Evolutionary conservation across 2,113 vertebrate species (phyloP).

Genomic region (Sceloporus tristichus): DNA sequence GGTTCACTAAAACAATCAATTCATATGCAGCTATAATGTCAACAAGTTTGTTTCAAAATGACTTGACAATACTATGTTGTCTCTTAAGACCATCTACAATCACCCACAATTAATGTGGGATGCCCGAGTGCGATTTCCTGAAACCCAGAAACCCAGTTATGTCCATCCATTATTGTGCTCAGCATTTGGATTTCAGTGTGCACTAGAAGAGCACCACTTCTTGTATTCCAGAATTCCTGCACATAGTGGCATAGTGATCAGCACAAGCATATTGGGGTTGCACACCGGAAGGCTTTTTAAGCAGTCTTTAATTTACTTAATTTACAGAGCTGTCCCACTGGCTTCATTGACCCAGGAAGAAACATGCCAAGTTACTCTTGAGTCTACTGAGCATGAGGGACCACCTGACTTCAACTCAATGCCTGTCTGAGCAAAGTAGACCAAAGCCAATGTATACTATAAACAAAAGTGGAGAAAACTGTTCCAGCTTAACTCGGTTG

Average conservation of each 20-base stretch:
- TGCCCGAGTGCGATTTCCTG: background rate
- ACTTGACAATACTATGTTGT: background rate
- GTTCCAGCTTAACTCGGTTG: constrained; percentile 18
- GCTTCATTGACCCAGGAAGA: background rate
- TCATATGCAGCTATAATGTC: background rate
- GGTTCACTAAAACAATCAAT: background rate
- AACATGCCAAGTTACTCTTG: background rate
- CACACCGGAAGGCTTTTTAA: background rate
- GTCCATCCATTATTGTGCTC: background rate
- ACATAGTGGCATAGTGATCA: background rate
- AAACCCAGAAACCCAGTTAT: background rate
- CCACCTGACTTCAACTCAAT: background rate
- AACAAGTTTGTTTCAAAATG: background rate
- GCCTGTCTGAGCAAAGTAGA: background rate
- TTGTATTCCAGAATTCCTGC: background rate
- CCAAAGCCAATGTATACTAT: background rate
- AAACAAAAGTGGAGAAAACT: constrained; percentile 1
- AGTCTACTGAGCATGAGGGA: background rate
- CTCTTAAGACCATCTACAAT: background rate
- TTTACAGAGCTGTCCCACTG: background rate
- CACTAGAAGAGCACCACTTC: background rate
- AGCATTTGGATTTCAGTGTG: background rate
- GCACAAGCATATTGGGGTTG: background rate
- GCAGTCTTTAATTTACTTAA: background rate
- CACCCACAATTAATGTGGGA: background rate